Base-by-base conservation (phyloP, 2,888 invertebrate species). In the Alsophila aescularia region DNA sequence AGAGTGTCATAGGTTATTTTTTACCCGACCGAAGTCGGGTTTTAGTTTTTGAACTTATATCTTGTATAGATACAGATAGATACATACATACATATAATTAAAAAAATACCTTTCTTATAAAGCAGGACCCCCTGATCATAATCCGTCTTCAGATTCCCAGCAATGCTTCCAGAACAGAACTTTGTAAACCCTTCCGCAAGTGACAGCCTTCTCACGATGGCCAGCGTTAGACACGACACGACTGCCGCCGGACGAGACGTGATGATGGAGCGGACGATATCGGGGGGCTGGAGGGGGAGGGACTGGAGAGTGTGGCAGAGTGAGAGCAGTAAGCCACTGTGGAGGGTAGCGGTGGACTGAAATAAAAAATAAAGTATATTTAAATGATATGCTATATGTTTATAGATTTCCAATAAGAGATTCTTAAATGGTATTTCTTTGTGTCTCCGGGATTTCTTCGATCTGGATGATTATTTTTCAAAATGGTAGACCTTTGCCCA, bases 61-160 rank as follows among this genome's bases (percentile, higher is more conserved):
- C n/a, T n/a, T n/a, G n/a, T n/a, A n/a, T n/a, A n/a, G n/a, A n/a
- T n/a, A n/a, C n/a, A n/a, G n/a, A n/a, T n/a, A n/a, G n/a, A 9
- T 27, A 9, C 27, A 9, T 27, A 2, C 2, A 9, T 27, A 9
- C 9, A 27, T 8, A 2, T 21, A 58, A 63, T 41, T 61, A n/a
- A n/a, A n/a, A n/a, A n/a, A n/a, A n/a, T n/a, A 90, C 90, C 87
- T 79, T 83, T 85, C 39, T 75, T 89, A 70, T 79, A 91, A 48
- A 88, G 62, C 53, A 88, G 54, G 0, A 90, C 85, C 0, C 91
- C 91, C 70, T 90, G 90, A 44, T 89, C 87, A 64, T 85, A 84
- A 64, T 92, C 90, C 54, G 76, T 54, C 63, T 76, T 86, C 16
- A 90, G 58, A 49, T 89, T 86, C 0, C 83, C 85, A 0, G 54